Evolutionary conservation across 1,140 invertebrate species (phyloP).

Genomic region (Eubasilissa regina): DNA sequence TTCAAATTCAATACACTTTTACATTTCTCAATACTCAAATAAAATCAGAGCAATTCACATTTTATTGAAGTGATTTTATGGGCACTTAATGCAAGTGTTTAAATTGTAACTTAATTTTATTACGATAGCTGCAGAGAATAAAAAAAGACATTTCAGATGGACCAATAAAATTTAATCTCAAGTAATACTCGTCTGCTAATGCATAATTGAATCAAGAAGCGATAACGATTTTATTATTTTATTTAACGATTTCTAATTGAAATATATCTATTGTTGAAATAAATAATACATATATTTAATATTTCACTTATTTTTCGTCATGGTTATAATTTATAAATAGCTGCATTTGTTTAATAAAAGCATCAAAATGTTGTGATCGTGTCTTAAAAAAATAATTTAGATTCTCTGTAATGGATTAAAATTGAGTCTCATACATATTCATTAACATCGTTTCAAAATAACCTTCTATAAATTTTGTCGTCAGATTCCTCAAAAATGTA

Average conservation of each 20-base stretch:
- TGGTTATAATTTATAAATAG: no score
- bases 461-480: no score
- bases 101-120: conserved; percentile 12
- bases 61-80: conserved; percentile 18
- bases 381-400: no score
- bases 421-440: no score
- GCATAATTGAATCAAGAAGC: conserved; percentile 10
- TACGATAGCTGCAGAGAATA: background rate
- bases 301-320: no score
- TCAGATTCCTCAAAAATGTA: no score
- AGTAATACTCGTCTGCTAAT: background rate
- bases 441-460: no score
- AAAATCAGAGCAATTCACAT: conserved; percentile 4
- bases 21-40: background rate
- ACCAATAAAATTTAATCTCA: conserved; percentile 26
- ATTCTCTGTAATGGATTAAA: no score
- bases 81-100: conserved; percentile 10
- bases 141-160: conserved; percentile 25
- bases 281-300: no score
- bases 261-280: background rate
- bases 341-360: no score
- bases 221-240: background rate
- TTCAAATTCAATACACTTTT: background rate
- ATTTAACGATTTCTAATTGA: no score
- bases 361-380: no score